Evolutionary conservation across 2,113 vertebrate species (phyloP).

Genomic region (Neodon shergylaensis): DNA sequence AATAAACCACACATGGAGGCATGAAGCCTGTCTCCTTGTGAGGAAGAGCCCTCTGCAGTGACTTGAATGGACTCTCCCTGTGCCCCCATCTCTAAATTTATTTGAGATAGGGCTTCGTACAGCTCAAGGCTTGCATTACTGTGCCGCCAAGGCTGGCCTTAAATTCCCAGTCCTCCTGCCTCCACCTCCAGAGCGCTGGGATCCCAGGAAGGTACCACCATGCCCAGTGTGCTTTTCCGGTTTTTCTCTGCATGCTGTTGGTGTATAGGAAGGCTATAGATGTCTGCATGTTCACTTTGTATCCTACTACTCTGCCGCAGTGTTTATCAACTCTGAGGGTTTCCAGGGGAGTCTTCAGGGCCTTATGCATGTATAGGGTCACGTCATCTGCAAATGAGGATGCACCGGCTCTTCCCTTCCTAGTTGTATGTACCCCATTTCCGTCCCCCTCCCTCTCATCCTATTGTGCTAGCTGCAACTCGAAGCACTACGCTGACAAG

Average conservation of each 20-base stretch:
- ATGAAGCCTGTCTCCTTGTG: not conserved
- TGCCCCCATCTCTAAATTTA: not conserved
- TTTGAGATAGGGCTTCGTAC: not conserved
- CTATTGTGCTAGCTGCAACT: not conserved
- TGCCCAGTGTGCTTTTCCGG: too few relatives aligned
- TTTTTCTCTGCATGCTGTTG: not conserved
- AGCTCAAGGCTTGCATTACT: not conserved
- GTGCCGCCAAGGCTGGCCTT: too few relatives aligned
- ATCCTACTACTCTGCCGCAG: not conserved
- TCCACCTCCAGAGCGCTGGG: not conserved
- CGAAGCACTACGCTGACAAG: not conserved
- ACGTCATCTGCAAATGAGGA: not conserved
- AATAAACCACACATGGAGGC: not conserved
- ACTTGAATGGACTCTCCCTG: not conserved
- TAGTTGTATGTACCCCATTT: not conserved
- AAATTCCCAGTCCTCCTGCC: not conserved
- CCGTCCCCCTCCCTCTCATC: accelerated
- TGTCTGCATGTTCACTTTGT: not conserved
- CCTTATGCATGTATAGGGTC: not conserved
- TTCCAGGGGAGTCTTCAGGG: not conserved
- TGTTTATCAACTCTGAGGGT: not conserved
- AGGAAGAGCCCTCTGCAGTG: not conserved
- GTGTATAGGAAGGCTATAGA: not conserved
- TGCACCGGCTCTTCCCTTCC: not conserved
- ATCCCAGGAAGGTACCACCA: not conserved